Conservation (phyloP, 2,888 invertebrate species). For the Calameuta filiformis region DNA sequence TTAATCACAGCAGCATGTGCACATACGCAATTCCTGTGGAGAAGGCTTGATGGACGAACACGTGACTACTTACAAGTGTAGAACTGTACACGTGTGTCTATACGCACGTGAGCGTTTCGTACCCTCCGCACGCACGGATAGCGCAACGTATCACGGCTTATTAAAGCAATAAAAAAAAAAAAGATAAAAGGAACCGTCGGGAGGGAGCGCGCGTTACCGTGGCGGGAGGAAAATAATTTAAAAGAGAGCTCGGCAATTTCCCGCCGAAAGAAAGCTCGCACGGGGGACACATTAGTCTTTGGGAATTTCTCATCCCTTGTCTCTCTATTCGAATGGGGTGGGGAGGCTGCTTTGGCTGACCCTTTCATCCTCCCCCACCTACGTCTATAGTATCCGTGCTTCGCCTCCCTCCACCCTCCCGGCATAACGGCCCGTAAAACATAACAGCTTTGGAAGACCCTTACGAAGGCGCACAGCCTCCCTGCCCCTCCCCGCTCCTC, state of each 20-base stretch:
- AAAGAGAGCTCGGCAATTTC: conserved; percentile 28
- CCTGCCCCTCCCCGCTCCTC: too few relatives aligned
- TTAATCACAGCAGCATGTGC: too few relatives aligned
- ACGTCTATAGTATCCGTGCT: conserved; percentile 8
- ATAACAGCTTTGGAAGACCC: conserved; percentile 47
- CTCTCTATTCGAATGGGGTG: too few relatives aligned
- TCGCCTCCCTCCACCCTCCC: conserved; percentile 7
- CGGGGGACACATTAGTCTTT: conserved; percentile 31
- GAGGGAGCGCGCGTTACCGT: not conserved
- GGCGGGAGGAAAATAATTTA: conserved; percentile 27
- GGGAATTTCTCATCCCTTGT: conserved; percentile 12
- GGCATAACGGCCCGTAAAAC: conserved; percentile 41
- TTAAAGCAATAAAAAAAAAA: too few relatives aligned
- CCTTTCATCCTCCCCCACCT: not conserved
- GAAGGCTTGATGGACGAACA: too few relatives aligned
- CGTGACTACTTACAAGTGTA: too few relatives aligned
- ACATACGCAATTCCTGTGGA: too few relatives aligned
- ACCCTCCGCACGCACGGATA: conserved; percentile 9
- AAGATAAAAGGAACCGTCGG: too few relatives aligned
- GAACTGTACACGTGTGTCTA: conserved; percentile 20
- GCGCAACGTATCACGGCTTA: too few relatives aligned
- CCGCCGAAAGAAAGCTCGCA: conserved; percentile 31
- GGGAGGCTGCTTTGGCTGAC: not conserved
- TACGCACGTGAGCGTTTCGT: conserved; percentile 32
- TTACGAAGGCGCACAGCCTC: conserved; percentile 5